phyloP scores from a whole-genome alignment of 2,888 invertebrate genomes.

The Noctua comes region DNA sequence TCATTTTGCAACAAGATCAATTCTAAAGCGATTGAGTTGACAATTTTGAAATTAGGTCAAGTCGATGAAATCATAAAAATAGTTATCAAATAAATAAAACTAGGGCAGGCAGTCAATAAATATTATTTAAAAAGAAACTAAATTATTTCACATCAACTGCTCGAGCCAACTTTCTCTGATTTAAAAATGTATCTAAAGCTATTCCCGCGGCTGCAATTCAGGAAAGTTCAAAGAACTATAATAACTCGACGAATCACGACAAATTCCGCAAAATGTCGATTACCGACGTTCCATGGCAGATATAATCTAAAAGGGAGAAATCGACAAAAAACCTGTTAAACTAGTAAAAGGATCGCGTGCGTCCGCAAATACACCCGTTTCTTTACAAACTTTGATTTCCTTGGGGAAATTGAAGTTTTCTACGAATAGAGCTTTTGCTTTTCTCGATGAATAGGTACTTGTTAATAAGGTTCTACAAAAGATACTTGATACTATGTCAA shows the following conservation, averaged over 20 bases:
- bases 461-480: slow-evolving; percentile 6
- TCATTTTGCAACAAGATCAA: not conserved
- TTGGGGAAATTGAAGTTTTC: slow-evolving; percentile 55
- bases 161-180: slow-evolving; percentile 7
- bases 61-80: not conserved
- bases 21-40: not conserved
- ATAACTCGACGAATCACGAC: slow-evolving; percentile 12
- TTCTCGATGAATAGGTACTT: not conserved
- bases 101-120: not conserved
- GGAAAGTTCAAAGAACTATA: slow-evolving; percentile 12
- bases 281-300: slow-evolving; percentile 34
- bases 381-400: slow-evolving; percentile 59
- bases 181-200: not conserved
- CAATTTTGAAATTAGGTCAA: slow-evolving; percentile 4
- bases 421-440: slow-evolving; percentile 23
- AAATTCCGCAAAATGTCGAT: slow-evolving; percentile 37
- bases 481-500: not conserved
- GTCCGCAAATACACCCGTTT: slow-evolving; percentile 46
- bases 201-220: not conserved
- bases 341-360: slow-evolving; percentile 59
- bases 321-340: slow-evolving; percentile 56
- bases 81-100: slow-evolving; percentile 3
- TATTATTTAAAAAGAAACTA: not conserved
- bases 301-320: slow-evolving; percentile 53
- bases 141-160: not conserved